Evolutionary conservation across 2,113 vertebrate genomes (phyloP), one percentile per base, ranked within the genome.

Genomic region (Boulengerochromis microlepis): DNA sequence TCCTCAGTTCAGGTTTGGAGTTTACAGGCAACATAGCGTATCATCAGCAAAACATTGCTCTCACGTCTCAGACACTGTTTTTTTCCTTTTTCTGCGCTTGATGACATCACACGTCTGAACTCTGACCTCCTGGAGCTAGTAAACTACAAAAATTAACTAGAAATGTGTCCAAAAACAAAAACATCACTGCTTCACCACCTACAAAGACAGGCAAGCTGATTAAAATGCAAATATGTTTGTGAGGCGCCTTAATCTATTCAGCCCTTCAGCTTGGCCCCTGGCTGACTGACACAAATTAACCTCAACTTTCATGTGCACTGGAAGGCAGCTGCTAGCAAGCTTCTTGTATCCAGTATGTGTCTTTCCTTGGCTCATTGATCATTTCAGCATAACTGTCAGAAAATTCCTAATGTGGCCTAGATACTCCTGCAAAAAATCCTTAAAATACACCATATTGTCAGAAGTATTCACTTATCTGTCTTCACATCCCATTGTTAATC

Each of bases 311-410:
- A 11, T 26, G 50, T 12, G 59, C 13, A 5, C 64, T 35, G 10
- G 76, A n/a, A 50, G 45, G 50, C 61, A 78, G 56, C 13, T 40
- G 35, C 15, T 19, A 29, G 71, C 33, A 9, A 10, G 15, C 13
- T 18, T 85, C 66, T 3, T 74, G 35, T 15, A 22, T 45, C 57
- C 12, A 66, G n/a, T 26, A 56, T 74, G 2, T 10, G 38, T 19
- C 26, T 59, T 80, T 64, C 18, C 59, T 50, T 19, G n/a, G n/a
- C 19, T 80, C 81, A 85, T 83, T 87, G 82, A 76, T 92, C 84
- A 66, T 83, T 84, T 76, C 35, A 13, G 15, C 22, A 57, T 5
- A 83, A 57, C 10, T 3, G 7, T 19, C 50, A 81, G 45, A 31
- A 56, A 31, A 40, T 56, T 22, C 57, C 16, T 61, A 38, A 47